Conservation (phyloP, 2,797 vertebrate genomes). For the Poeciliopsis paucimaculata region DNA sequence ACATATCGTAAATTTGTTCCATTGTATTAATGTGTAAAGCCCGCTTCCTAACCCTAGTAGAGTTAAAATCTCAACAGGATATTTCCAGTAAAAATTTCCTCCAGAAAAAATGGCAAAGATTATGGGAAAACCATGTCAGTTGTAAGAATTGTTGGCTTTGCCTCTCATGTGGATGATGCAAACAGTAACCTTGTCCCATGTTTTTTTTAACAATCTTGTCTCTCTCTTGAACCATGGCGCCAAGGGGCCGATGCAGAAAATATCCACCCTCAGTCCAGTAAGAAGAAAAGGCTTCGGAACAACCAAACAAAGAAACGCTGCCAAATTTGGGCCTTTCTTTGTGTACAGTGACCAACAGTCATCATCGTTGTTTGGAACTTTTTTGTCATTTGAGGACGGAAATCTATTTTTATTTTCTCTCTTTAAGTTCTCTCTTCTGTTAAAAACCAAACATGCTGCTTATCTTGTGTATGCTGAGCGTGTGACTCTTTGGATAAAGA, state of each 20-base stretch:
- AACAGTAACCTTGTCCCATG: constrained; percentile 34
- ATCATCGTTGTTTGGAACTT: constrained; percentile 63
- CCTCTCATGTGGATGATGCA: constrained; percentile 24
- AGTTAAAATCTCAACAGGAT: constrained; percentile 19
- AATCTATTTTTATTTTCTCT: constrained; percentile 41
- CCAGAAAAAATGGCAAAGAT: constrained; percentile 23
- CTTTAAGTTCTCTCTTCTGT: constrained; percentile 54
- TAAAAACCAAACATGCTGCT: constrained; percentile 84
- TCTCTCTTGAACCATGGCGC: constrained; percentile 52
- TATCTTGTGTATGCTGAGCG: constrained; percentile 78
- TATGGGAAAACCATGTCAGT: constrained; percentile 2
- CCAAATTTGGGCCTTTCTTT: constrained; percentile 54
- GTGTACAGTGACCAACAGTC: constrained; percentile 77
- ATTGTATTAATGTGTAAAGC: constrained; percentile 38
- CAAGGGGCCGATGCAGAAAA: constrained; percentile 45
- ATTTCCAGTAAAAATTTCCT: constrained; percentile 24
- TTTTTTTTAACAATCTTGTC: constrained; percentile 51
- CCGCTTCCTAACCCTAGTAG: constrained; percentile 25
- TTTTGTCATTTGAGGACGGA: constrained; percentile 59
- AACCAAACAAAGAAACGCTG: constrained; percentile 60
- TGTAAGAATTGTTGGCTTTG: constrained; percentile 18
- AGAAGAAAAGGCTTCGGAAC: constrained; percentile 51
- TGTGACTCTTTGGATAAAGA: constrained; percentile 66
- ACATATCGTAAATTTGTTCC: constrained; percentile 34
- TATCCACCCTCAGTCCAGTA: constrained; percentile 36